These are phyloP conservation scores for Falcunculus frontatus DNA, from an alignment of 2,113 vertebrate species.

Conservation along the genomic window DNA sequence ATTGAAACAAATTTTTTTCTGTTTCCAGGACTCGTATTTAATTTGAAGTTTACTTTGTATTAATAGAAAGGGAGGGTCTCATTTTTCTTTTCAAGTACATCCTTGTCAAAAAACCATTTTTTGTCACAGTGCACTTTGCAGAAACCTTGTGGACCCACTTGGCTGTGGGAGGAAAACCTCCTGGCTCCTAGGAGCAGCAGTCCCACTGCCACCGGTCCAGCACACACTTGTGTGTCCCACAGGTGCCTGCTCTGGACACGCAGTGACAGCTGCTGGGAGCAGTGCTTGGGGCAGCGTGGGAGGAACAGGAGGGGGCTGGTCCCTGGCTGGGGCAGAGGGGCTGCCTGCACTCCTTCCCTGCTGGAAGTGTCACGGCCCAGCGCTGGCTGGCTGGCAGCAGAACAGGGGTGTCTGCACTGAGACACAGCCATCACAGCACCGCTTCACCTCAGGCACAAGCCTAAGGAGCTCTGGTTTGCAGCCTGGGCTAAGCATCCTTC, in stretches of 20 bases:
- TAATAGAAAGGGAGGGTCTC: background rate
- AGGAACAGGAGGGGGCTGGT: background rate
- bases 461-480: background rate
- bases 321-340: background rate
- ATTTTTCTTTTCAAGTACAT: background rate
- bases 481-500: background rate
- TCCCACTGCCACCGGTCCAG: background rate
- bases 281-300: accelerated
- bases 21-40: background rate
- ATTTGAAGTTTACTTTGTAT: background rate
- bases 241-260: accelerated
- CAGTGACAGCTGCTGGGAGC: background rate
- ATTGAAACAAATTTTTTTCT: background rate
- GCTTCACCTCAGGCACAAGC: background rate
- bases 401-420: accelerated
- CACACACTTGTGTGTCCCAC: accelerated
- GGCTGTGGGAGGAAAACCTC: background rate
- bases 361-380: background rate
- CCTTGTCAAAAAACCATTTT: background rate
- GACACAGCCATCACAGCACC: background rate
- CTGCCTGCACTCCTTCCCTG: background rate
- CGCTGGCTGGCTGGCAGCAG: background rate
- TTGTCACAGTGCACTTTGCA: background rate
- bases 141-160: background rate
- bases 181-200: background rate